Conservation (phyloP, 2,797 vertebrate species). For the Ara ararauna region DNA sequence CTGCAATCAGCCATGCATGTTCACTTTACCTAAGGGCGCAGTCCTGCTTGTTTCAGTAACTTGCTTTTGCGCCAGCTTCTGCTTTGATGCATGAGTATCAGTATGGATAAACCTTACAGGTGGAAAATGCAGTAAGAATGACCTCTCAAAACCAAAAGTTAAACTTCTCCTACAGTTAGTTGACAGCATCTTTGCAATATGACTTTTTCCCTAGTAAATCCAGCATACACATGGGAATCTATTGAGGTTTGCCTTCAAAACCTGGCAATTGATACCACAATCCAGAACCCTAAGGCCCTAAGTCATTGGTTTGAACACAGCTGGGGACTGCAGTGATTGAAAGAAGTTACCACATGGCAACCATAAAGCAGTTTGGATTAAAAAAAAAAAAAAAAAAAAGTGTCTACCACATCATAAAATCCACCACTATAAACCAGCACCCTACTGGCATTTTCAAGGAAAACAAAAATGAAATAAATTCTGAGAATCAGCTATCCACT, state of each 20-base stretch:
- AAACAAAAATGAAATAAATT: background rate
- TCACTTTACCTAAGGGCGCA: background rate
- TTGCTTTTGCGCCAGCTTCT: background rate
- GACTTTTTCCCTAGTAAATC: background rate
- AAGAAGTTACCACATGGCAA: background rate
- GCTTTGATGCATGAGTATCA: background rate
- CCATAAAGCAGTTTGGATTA: background rate
- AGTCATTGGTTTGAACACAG: background rate
- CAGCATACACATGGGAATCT: background rate
- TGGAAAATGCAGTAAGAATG: background rate
- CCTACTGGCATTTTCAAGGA: background rate
- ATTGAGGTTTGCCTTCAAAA: conserved; percentile 4
- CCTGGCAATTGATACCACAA: background rate
- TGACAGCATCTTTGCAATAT: background rate
- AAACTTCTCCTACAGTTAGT: background rate
- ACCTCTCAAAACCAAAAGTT: background rate
- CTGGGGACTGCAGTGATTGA: background rate
- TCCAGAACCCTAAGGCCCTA: background rate
- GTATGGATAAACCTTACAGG: background rate
- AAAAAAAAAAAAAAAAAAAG: background rate
- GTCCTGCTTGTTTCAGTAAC: background rate
- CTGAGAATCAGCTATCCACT: background rate
- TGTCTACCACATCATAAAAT: background rate
- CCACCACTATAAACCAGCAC: background rate
- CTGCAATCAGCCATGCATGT: rapidly evolving